Percentiles rank a stretch among this genome's conserved stretches.
Conservation (phyloP, 2,797 vertebrate genomes). For the Premnoplex brunnescens region DNA sequence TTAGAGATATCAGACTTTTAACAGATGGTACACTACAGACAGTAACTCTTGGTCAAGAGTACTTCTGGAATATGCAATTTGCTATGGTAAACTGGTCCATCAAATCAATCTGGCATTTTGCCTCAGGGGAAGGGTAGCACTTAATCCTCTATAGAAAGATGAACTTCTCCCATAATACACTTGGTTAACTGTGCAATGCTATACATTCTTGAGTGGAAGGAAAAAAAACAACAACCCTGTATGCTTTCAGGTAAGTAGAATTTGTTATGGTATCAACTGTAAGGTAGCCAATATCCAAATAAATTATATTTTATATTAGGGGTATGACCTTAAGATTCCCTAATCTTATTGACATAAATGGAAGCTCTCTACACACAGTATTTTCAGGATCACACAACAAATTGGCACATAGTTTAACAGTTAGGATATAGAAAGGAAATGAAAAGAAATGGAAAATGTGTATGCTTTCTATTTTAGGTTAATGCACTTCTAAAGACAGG, state of each 20-base stretch:
- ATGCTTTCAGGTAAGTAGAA: constrained; percentile 42
- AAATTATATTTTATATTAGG: constrained; percentile 52
- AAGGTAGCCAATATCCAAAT: constrained; percentile 47
- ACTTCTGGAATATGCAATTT: constrained; percentile 41
- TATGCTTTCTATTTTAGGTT: constrained; percentile 35
- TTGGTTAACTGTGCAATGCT: constrained; percentile 18
- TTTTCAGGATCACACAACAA: constrained; percentile 34
- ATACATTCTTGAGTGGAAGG: background rate
- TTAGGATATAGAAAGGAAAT: constrained; percentile 33
- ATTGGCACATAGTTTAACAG: constrained; percentile 11
- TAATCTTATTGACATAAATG: constrained; percentile 42
- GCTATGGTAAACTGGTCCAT: constrained; percentile 47
- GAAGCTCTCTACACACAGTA: background rate
- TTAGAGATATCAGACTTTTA: constrained; percentile 56
- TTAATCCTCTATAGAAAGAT: constrained; percentile 17
- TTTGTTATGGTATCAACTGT: constrained; percentile 22
- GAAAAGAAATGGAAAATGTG: background rate
- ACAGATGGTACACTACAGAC: constrained; percentile 49
- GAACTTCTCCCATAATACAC: constrained; percentile 18
- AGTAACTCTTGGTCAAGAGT: constrained; percentile 45
- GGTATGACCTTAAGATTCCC: constrained; percentile 25
- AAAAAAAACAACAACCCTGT: background rate
- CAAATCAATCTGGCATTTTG: constrained; percentile 44
- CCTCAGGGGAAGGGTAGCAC: constrained; percentile 20
- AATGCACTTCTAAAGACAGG: constrained; percentile 47